These are phyloP conservation scores for Eonycteris spelaea DNA, from an alignment of 2,113 vertebrate genomes.

Conservation along the genomic window DNA sequence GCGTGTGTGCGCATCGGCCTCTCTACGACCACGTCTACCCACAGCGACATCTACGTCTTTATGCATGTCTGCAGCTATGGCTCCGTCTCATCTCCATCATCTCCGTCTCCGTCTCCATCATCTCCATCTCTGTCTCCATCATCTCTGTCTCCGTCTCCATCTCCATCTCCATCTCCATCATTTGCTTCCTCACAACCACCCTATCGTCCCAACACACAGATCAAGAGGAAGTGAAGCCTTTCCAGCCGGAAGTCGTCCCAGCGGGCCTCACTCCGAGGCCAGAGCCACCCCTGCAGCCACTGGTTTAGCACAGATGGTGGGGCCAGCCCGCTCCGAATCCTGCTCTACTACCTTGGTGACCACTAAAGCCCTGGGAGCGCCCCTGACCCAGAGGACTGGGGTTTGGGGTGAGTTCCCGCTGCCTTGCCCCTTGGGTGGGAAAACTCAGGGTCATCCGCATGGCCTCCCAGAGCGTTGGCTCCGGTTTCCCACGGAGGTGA, in stretches of 20 bases:
- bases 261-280: not conserved
- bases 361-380: not conserved
- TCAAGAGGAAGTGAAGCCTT: not conserved
- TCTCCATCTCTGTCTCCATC: too few relatives aligned
- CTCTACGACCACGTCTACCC: too few relatives aligned
- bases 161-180: not conserved
- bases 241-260: not conserved
- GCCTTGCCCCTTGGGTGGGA: accelerated
- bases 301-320: not conserved
- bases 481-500: not conserved
- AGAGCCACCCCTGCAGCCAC: not conserved
- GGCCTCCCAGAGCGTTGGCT: not conserved
- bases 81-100: not conserved
- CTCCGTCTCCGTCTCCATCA: too few relatives aligned
- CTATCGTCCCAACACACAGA: not conserved
- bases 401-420: not conserved
- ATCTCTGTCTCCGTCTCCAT: too few relatives aligned
- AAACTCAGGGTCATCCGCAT: accelerated
- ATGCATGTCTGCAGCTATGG: accelerated
- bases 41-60: accelerated
- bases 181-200: too few relatives aligned
- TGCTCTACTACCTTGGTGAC: not conserved
- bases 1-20: accelerated
- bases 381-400: too few relatives aligned
- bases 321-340: not conserved